Base-by-base conservation (phyloP, 2,888 invertebrate genomes). In the Chrysopilus asiliformis region DNA sequence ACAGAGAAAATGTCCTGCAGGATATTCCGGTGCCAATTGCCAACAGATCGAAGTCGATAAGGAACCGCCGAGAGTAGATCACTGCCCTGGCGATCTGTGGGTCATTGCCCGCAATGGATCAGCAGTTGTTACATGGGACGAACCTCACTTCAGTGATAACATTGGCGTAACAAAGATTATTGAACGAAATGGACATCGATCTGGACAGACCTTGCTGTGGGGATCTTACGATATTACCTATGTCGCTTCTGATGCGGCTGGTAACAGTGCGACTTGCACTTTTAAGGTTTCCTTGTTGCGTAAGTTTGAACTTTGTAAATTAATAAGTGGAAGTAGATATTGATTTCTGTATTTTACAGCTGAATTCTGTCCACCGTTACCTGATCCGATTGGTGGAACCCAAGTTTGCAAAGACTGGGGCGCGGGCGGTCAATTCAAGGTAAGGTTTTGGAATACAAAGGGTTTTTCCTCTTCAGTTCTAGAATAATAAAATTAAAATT, bases 331-430 rank as follows among this genome's bases (percentile, higher is more conserved):
- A 34, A 7, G 4, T 16, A 3, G 16, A 34, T 20, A 39, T 30
- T 35, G 24, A 27, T 9, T 41, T 24, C 34, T 41, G 30, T 42
- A 38, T 32, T 15, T 64, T 68, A 17, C 55, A 81, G 87, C 86
- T 45, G 90, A 93, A 57, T 91, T 93, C 66, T 95, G 95, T 56
- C 89, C 89, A 16, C 76, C 80, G 43, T 63, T 91, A 45, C 68
- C 79, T 15, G 90, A 93, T 62, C 95, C 95, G 2, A 72, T 90
- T 15, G 90, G 93, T 36, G 95, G 95, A 29, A 73, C 75, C 19
- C 91, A 93, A 64, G 79, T 79, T 5, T 94, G 94, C 59, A 87
- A 90, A 49, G 86, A 87, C 53, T 94, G 93, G 93, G 94, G 94
- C 31, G 90, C 93, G 3, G 90, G 90, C 36, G 89, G 93, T 27